These are phyloP conservation scores for Melanogrammus aeglefinus DNA, from an alignment of 2,797 vertebrate genomes.

Conservation along the genomic window DNA sequence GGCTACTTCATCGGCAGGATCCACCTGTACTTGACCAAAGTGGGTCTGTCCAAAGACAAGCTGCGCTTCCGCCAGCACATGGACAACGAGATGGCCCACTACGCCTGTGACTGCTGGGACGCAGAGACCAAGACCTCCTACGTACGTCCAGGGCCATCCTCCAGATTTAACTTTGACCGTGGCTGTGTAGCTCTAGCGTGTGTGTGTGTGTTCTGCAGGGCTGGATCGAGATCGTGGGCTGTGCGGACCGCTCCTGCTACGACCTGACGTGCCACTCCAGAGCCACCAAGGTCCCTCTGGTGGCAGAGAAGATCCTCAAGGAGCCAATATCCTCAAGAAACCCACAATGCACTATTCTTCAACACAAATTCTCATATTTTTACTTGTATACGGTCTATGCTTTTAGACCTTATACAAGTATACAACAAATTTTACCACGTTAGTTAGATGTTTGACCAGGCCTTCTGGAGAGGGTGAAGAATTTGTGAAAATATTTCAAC, in stretches of 20 bases:
- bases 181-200: background rate
- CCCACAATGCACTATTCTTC: background rate
- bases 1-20: slow-evolving; percentile 99
- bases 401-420: background rate
- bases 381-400: background rate
- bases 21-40: slow-evolving; percentile 95
- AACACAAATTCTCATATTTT: too few relatives aligned
- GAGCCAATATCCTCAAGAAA: slow-evolving; percentile 92
- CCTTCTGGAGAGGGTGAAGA: background rate
- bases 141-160: slow-evolving; percentile 73
- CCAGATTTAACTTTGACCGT: background rate
- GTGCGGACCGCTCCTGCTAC: slow-evolving; percentile 94
- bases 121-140: slow-evolving; percentile 98
- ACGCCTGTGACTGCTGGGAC: slow-evolving; percentile 98
- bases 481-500: background rate
- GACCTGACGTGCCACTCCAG: slow-evolving; percentile 90
- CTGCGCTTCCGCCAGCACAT: slow-evolving; percentile 99
- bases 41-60: slow-evolving; percentile 91
- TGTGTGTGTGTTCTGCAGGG: slow-evolving; percentile 71
- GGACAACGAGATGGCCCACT: slow-evolving; percentile 99
- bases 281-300: slow-evolving; percentile 93
- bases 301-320: slow-evolving; percentile 94
- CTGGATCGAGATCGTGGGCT: slow-evolving; percentile 98
- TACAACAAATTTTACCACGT: background rate
- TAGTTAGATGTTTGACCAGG: background rate